These are phyloP conservation scores for Eilema sororculum DNA, from an alignment of 2,888 invertebrate species.

Conservation along the genomic window DNA sequence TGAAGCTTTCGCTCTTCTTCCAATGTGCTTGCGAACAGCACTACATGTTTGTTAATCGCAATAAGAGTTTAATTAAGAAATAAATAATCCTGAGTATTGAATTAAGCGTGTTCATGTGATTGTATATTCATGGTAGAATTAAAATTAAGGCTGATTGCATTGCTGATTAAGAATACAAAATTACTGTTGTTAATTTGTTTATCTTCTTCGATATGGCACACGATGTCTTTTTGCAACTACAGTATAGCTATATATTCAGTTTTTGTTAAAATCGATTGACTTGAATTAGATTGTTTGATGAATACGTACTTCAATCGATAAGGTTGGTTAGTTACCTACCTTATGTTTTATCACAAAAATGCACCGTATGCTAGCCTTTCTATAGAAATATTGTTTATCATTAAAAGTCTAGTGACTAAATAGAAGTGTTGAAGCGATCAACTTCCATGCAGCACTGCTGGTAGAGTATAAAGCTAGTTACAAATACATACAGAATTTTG, in stretches of 20 bases:
- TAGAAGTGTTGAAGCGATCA: conserved; percentile 46
- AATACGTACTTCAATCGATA: neutral
- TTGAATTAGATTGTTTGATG: neutral
- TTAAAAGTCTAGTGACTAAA: conserved; percentile 1
- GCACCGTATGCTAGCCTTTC: neutral
- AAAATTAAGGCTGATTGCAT: conserved; percentile 12
- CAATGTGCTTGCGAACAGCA: conserved; percentile 43
- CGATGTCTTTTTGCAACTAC: neutral
- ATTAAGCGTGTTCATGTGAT: conserved; percentile 34
- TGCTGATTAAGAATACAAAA: neutral
- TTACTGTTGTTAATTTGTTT: neutral
- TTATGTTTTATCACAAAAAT: neutral
- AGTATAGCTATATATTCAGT: neutral
- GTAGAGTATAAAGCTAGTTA: conserved; percentile 44
- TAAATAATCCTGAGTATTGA: neutral
- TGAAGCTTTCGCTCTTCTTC: conserved; percentile 58
- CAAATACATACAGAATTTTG: conserved; percentile 47
- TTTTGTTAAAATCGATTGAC: neutral
- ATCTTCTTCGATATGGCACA: neutral
- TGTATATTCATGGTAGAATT: conserved; percentile 19
- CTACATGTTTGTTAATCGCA: conserved; percentile 55
- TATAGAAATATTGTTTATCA: neutral
- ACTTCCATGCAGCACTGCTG: conserved; percentile 54
- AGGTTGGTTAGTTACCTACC: neutral
- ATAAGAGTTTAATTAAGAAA: conserved; percentile 24